Evolutionary conservation across 1,140 invertebrate species (phyloP).

Genomic region (Ostrea edulis): DNA sequence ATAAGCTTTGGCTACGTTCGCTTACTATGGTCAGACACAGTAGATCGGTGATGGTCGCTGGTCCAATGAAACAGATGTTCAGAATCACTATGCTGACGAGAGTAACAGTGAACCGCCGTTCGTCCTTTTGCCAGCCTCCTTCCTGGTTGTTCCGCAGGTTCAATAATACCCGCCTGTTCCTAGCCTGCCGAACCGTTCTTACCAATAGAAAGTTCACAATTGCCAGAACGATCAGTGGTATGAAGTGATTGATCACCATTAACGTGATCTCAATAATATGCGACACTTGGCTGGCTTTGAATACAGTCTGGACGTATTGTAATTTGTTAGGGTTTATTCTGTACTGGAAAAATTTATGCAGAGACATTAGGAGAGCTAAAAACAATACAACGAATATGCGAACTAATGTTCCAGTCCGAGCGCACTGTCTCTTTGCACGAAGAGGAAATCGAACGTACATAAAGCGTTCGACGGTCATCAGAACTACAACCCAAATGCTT

Average conservation of each 20-base stretch:
- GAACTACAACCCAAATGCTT: slow-evolving; percentile 62
- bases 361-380: slow-evolving; percentile 40
- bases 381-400: slow-evolving; percentile 42
- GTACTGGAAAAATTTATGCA: slow-evolving; percentile 54
- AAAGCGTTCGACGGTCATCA: slow-evolving; percentile 63
- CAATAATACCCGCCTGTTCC: slow-evolving; percentile 14
- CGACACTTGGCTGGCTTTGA: not conserved
- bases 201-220: slow-evolving; percentile 55
- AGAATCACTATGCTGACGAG: slow-evolving; percentile 59
- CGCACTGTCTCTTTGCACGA: slow-evolving; percentile 53
- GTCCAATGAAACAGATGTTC: slow-evolving; percentile 55
- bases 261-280: slow-evolving; percentile 42
- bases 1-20: not conserved
- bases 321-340: not conserved
- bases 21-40: not conserved
- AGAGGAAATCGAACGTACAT: slow-evolving; percentile 60
- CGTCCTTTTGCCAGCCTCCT: slow-evolving; percentile 48
- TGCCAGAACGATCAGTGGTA: slow-evolving; percentile 53
- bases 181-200: slow-evolving; percentile 44
- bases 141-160: slow-evolving; percentile 36
- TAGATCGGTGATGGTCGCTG: slow-evolving; percentile 46
- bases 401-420: slow-evolving; percentile 21
- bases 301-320: not conserved
- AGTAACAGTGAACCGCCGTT: slow-evolving; percentile 54
- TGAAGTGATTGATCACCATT: slow-evolving; percentile 49